These are phyloP conservation scores for Cynodonichthys magdalenae DNA, from an alignment of 2,797 vertebrate genomes.

Conservation along the genomic window DNA sequence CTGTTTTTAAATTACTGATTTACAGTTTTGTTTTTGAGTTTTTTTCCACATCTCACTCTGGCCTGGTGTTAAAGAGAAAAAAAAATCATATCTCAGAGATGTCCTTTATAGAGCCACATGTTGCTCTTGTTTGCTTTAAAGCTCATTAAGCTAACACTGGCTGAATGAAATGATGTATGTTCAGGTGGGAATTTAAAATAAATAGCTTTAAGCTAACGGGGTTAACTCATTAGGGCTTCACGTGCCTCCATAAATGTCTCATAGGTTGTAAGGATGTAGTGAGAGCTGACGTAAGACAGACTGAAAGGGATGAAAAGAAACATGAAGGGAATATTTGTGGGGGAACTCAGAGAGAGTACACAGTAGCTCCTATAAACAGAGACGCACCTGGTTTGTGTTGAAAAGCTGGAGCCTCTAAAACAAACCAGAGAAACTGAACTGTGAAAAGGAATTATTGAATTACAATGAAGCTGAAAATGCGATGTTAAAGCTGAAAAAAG, in stretches of 20 bases:
- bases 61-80: neutral
- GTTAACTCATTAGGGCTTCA: neutral
- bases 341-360: conserved; percentile 15
- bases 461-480: neutral
- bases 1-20: neutral
- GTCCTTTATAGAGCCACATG: neutral
- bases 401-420: conserved; percentile 17
- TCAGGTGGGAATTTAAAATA: neutral
- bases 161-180: neutral
- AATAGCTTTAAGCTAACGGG: neutral
- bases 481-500: conserved; percentile 36
- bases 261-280: neutral
- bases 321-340: conserved; percentile 37
- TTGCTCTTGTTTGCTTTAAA: neutral
- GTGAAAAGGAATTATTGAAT: no score
- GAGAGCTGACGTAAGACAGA: conserved; percentile 5
- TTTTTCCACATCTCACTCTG: neutral
- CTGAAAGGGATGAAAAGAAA: conserved; percentile 14
- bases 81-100: no score
- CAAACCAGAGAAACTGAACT: no score
- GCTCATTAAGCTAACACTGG: neutral
- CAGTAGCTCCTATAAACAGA: conserved; percentile 45
- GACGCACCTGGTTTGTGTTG: conserved; percentile 46
- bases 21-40: neutral
- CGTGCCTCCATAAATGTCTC: neutral